Conservation (phyloP, 1,140 invertebrate species). For the Leptinotarsa lineolata region DNA sequence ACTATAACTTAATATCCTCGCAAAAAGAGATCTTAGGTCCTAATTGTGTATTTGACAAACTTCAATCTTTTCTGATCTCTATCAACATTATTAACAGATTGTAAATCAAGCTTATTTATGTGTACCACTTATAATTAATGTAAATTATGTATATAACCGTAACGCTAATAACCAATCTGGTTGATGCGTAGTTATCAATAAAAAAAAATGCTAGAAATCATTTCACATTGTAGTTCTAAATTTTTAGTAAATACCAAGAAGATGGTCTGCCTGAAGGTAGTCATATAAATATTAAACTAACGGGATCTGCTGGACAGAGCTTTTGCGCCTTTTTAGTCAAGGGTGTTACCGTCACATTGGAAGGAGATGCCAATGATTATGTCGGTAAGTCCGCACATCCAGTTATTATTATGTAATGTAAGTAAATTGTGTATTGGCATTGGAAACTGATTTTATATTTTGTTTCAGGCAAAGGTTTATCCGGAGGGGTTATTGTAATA, state of each 20-base stretch:
- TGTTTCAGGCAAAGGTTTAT: conserved; percentile 79
- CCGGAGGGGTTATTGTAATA: conserved; percentile 93
- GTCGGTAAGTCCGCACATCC: conserved; percentile 68
- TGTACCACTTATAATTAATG: no score
- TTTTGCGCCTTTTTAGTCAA: conserved; percentile 97
- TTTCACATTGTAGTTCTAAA: no score
- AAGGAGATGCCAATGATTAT: conserved; percentile 99
- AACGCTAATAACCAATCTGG: no score
- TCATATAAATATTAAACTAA: conserved; percentile 84
- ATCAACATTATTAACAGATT: no score
- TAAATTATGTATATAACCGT: no score
- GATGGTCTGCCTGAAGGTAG: conserved; percentile 80
- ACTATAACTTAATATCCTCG: no score
- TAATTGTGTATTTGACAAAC: no score
- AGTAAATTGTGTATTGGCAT: not conserved
- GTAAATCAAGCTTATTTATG: no score
- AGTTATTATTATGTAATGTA: not conserved
- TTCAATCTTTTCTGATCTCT: no score
- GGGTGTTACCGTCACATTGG: conserved; percentile 87
- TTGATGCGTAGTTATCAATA: no score
- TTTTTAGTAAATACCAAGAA: conserved; percentile 82
- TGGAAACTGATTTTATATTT: not conserved
- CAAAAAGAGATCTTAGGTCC: no score
- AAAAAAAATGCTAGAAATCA: no score
- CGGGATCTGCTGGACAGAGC: conserved; percentile 97